Evolutionary conservation across 2,113 vertebrate species (phyloP), one percentile per base, ranked within the genome.

Genomic region (Crypturellus undulatus): DNA sequence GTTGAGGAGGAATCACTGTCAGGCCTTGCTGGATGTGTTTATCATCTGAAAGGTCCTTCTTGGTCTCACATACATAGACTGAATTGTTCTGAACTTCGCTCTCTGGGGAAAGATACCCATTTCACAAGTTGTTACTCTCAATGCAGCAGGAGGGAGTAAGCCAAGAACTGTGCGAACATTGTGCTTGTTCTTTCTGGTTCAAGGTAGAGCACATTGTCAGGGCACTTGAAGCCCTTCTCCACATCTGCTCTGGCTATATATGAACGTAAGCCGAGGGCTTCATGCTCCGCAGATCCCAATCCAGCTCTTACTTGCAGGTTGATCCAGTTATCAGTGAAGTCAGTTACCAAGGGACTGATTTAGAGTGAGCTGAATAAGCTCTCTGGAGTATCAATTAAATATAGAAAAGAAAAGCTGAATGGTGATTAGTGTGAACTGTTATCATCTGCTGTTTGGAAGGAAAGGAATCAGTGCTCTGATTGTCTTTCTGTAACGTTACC

Each of bases 361-460:
- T 88, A 80, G 36, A 91, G 62, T 25, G 42, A 90, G 68, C 5
- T 4, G 36, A 87, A 80, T 80, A 63, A 92, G 85, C n/a, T 75
- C 94, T 94, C 76, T 38, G 64, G 75, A 64, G 76, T 59, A 86
- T 91, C 85, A 90, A 85, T 91, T 95, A 91, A 94, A 91, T 56
- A 56, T 60, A 79, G 71, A 90, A 93, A 96, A 80, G 63, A 85
- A 94, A 93, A 95, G 78, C 18, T 91, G 88, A 94, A 78, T 78
- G 2, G 3, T 84, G 72, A 90, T 95, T 95, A 80, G 76, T 86
- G 85, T 95, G 84, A 90, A 88, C 76, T 86, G 76, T 72, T 94
- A 78, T 68, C 90, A 65, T 90, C 90, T 96, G 64, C 43, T 84
- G 34, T 68, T 86, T 95, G 93, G 92, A 93, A 94, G 94, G 94